phyloP scores from a whole-genome alignment of 2,888 invertebrate genomes.

The Odontomyia ornata region DNA sequence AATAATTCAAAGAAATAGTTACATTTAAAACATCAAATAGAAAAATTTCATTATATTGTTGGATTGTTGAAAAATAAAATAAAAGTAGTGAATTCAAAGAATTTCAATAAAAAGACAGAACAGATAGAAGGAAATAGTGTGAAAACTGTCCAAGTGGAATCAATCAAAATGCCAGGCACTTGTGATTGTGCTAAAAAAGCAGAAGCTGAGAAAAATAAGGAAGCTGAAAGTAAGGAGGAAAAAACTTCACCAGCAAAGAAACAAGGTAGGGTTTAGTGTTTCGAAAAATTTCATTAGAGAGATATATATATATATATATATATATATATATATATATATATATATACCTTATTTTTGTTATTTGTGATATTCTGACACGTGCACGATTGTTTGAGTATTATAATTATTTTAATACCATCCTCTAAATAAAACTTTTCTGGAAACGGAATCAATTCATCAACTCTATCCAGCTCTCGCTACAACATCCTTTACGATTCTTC shows the following conservation, averaged over 20 bases:
- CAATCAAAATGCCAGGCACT: slow-evolving; percentile 21
- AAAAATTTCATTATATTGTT: not conserved
- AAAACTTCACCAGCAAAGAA: slow-evolving; percentile 39
- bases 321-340: too few relatives aligned
- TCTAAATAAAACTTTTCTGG: too few relatives aligned
- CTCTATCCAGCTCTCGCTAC: too few relatives aligned
- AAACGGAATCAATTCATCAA: too few relatives aligned
- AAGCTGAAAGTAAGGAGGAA: slow-evolving; percentile 8
- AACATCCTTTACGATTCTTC: too few relatives aligned
- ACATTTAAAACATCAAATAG: not conserved
- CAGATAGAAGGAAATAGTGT: not conserved
- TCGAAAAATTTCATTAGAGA: not conserved
- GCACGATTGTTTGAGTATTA: too few relatives aligned
- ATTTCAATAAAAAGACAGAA: not conserved
- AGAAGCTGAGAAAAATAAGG: slow-evolving; percentile 13
- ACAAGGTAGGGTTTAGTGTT: not conserved
- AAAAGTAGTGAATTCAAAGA: slow-evolving; percentile 8
- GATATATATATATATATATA: too few relatives aligned
- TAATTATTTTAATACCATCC: too few relatives aligned
- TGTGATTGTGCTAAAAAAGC: slow-evolving; percentile 39
- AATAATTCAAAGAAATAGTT: not conserved
- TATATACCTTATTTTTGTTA: too few relatives aligned
- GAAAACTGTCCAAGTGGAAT: not conserved
- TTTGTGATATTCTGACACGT: too few relatives aligned
- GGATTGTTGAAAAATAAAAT: not conserved